These are phyloP conservation scores for Pseudopleuronectes americanus DNA, from an alignment of 2,797 vertebrate genomes.

Conservation along the genomic window DNA sequence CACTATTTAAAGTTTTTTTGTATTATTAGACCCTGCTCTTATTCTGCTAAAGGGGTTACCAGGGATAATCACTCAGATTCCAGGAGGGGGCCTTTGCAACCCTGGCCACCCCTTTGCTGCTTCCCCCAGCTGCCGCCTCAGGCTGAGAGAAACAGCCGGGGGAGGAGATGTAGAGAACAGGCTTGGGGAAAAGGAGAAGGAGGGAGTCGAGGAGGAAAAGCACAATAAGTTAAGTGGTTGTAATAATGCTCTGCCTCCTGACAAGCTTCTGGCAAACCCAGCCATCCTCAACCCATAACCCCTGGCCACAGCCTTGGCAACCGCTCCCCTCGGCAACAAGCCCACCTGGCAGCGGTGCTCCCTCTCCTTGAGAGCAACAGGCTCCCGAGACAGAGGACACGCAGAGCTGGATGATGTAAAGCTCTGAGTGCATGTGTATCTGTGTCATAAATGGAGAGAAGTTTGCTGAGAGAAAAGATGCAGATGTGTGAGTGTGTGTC, in stretches of 20 bases:
- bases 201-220: slow-evolving; percentile 40
- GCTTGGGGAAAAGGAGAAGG: slow-evolving; percentile 6
- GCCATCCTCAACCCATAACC: slow-evolving; percentile 47
- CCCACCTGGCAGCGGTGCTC: slow-evolving; percentile 68
- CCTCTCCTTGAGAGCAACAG: slow-evolving; percentile 77
- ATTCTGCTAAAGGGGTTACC: neutral
- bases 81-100: no score
- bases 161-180: neutral
- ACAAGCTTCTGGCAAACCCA: slow-evolving; percentile 65
- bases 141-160: slow-evolving; percentile 11
- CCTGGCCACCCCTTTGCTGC: neutral
- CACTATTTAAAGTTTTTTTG: no score
- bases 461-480: slow-evolving; percentile 27
- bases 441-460: slow-evolving; percentile 41
- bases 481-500: slow-evolving; percentile 38
- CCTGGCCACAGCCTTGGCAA: slow-evolving; percentile 70
- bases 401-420: slow-evolving; percentile 61
- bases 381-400: slow-evolving; percentile 71
- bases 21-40: no score
- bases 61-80: neutral
- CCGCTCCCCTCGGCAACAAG: slow-evolving; percentile 58
- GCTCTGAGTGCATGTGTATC: slow-evolving; percentile 15
- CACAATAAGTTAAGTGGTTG: slow-evolving; percentile 83
- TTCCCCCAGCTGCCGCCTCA: neutral
- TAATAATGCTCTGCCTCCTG: slow-evolving; percentile 78